A percentile compares a stretch with the other conserved stretches of the same genome.
These are phyloP conservation scores for Decapterus maruadsi DNA, from an alignment of 2,797 vertebrate species.

Conservation along the genomic window DNA sequence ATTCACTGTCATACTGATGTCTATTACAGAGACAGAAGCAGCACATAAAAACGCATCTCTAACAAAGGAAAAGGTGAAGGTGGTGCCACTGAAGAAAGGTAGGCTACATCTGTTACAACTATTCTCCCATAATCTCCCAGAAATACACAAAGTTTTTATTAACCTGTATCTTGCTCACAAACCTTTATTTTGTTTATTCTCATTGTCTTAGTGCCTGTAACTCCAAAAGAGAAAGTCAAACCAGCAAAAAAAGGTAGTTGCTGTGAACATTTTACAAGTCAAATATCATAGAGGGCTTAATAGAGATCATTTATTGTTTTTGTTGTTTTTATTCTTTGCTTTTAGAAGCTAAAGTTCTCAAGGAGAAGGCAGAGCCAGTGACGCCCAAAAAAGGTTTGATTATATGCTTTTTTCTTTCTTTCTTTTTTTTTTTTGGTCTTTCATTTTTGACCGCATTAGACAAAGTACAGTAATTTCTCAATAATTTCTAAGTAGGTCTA, in stretches of 20 bases:
- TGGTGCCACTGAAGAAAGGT: slow-evolving; percentile 71
- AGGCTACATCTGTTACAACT: not conserved
- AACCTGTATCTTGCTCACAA: not conserved
- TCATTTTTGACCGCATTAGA: not conserved
- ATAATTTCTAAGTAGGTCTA: not conserved
- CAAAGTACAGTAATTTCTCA: fast-evolving
- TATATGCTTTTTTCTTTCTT: too few species aligned
- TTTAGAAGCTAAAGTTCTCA: slow-evolving; percentile 43
- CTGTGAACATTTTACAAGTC: not conserved
- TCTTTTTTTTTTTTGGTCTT: not conserved
- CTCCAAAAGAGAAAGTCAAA: slow-evolving; percentile 67
- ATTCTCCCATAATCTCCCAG: not conserved
- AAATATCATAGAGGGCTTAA: not conserved
- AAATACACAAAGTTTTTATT: not conserved
- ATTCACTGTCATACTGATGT: not conserved
- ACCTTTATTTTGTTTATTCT: not conserved
- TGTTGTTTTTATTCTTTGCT: slow-evolving; percentile 1
- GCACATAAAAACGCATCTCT: slow-evolving; percentile 64
- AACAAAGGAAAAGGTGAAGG: slow-evolving; percentile 67
- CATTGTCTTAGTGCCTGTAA: slow-evolving; percentile 48
- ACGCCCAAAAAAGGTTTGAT: slow-evolving; percentile 60
- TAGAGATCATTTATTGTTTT: too few species aligned
- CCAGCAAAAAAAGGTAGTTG: slow-evolving; percentile 57
- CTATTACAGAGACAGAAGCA: slow-evolving; percentile 44
- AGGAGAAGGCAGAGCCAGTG: slow-evolving; percentile 50